Evolutionary conservation across 1,140 invertebrate genomes (phyloP).

Genomic region (Papilio polytes): DNA sequence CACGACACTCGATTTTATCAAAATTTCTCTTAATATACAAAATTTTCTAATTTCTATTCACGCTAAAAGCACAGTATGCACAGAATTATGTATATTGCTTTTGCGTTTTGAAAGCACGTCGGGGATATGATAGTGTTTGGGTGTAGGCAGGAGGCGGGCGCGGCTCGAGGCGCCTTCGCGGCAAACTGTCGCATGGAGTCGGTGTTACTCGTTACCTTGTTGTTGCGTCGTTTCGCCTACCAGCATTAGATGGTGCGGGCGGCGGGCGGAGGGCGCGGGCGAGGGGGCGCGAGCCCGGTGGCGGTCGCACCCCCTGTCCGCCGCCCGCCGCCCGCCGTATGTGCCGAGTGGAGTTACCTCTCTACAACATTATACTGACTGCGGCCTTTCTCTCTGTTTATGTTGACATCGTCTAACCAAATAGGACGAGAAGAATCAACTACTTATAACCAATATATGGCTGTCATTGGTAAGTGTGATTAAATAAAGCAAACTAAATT

Average conservation of each 20-base stretch:
- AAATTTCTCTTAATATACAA: slow-evolving; percentile 40
- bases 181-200: slow-evolving; percentile 79
- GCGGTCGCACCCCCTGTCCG: slow-evolving; percentile 49
- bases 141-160: slow-evolving; percentile 71
- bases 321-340: slow-evolving; percentile 63
- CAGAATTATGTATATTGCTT: slow-evolving; percentile 44
- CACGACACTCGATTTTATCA: slow-evolving; percentile 43
- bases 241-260: slow-evolving; percentile 72
- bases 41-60: slow-evolving; percentile 47
- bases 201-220: slow-evolving; percentile 78
- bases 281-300: slow-evolving; percentile 36
- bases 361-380: slow-evolving; percentile 84
- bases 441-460: slow-evolving; percentile 94
- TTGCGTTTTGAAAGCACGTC: slow-evolving; percentile 53
- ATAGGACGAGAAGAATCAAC: slow-evolving; percentile 94
- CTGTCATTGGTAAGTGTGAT: slow-evolving; percentile 93
- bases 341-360: slow-evolving; percentile 67
- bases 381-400: slow-evolving; percentile 87
- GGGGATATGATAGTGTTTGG: slow-evolving; percentile 47
- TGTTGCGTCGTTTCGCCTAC: slow-evolving; percentile 74
- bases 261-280: slow-evolving; percentile 59
- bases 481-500: slow-evolving; percentile 82
- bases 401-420: slow-evolving; percentile 86
- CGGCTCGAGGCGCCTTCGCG: slow-evolving; percentile 67
- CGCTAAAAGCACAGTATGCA: slow-evolving; percentile 56